A percentile compares a stretch with the other conserved stretches of the same genome.
These are phyloP conservation scores for Phainopepla nitens DNA, from an alignment of 2,113 vertebrate species.

Conservation along the genomic window DNA sequence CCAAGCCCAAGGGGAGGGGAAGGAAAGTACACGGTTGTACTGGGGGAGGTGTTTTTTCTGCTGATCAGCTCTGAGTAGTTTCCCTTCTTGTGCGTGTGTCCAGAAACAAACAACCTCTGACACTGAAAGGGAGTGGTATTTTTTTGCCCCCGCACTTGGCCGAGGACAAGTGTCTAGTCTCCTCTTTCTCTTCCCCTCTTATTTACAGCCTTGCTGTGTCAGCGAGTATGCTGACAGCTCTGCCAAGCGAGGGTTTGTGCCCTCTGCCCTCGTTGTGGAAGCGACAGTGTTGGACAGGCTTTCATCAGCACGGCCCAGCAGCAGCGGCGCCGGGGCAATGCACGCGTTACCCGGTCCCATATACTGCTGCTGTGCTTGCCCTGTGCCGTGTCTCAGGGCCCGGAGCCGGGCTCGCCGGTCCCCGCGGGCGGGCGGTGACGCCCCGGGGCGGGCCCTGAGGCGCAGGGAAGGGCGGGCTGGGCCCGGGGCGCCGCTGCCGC, in stretches of 20 bases:
- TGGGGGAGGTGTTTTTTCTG: too few relatives aligned
- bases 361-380: fast-evolving
- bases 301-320: fast-evolving
- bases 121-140: fast-evolving
- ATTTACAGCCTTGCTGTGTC: neutral
- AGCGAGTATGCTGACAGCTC: fast-evolving
- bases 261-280: fast-evolving
- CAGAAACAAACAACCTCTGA: neutral
- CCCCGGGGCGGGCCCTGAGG: neutral
- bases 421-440: neutral
- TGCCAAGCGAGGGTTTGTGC: fast-evolving
- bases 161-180: fast-evolving
- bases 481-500: neutral
- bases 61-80: neutral
- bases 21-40: fast-evolving
- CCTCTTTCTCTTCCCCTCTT: fast-evolving
- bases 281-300: fast-evolving
- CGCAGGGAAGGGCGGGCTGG: neutral
- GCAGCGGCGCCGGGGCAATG: fast-evolving
- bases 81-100: neutral
- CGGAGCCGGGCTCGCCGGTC: too few relatives aligned
- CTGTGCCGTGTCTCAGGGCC: neutral
- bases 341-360: fast-evolving
- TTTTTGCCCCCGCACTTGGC: fast-evolving
- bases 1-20: fast-evolving